Conservation (phyloP, 2,797 vertebrate species). For the Bradypus variegatus region DNA sequence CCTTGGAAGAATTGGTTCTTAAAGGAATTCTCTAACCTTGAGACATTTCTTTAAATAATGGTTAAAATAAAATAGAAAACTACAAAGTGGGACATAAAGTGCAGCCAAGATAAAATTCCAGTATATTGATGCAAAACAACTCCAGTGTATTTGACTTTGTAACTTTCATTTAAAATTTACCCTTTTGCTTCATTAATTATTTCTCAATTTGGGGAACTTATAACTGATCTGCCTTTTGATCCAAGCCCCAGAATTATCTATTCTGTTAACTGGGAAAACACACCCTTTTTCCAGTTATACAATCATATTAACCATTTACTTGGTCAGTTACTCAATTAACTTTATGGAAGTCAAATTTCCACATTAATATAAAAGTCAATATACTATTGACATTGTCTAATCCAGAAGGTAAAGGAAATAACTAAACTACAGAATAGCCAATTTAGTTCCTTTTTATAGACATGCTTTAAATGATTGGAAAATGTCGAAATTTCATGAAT, state of each 20-base stretch:
- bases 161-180: not conserved
- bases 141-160: not conserved
- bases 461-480: not conserved
- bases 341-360: not conserved
- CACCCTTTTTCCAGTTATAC: not conserved
- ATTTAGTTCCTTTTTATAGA: not conserved
- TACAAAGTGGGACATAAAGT: not conserved
- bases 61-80: constrained; percentile 16
- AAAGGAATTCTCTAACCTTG: not conserved
- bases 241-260: not conserved
- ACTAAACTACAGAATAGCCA: not conserved
- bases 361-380: not conserved
- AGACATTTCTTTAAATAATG: not conserved
- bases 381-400: not conserved
- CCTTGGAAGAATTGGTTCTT: not conserved
- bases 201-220: not conserved
- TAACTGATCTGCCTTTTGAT: not conserved
- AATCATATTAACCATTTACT: not conserved
- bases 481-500: not conserved
- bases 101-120: not conserved
- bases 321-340: not conserved
- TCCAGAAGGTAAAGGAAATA: not conserved
- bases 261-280: not conserved
- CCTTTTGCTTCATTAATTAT: not conserved
- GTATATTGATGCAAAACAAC: not conserved